Conservation (phyloP, 2,888 invertebrate genomes). For the Polyploca ridens region DNA sequence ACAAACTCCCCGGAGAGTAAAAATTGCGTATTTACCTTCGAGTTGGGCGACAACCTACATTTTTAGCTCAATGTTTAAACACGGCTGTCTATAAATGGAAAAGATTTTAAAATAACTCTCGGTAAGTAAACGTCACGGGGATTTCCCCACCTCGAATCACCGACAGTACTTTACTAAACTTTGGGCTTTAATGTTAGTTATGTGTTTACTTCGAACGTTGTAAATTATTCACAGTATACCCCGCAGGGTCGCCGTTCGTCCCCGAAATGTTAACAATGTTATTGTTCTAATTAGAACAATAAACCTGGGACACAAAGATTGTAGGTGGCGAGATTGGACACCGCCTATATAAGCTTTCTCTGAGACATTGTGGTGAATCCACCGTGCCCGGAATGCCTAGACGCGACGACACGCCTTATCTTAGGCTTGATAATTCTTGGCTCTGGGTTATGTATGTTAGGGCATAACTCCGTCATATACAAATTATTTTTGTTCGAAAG, state of each 20-base stretch:
- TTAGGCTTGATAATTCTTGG: neutral
- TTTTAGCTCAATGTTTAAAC: neutral
- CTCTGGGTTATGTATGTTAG: too few species aligned
- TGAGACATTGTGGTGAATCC: neutral
- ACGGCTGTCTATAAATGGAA: neutral
- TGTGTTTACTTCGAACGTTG: conserved; percentile 16
- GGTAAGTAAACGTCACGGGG: neutral
- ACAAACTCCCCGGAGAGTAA: neutral
- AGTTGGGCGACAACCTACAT: conserved; percentile 2
- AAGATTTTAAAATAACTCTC: conserved; percentile 9
- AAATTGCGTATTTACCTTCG: conserved; percentile 1
- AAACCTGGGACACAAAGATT: conserved; percentile 28
- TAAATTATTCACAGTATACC: conserved; percentile 25
- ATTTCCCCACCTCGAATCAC: neutral
- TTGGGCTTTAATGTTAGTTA: conserved; percentile 12
- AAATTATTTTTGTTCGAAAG: too few species aligned
- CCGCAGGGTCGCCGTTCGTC: conserved; percentile 18
- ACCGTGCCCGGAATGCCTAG: neutral
- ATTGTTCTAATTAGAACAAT: conserved; percentile 33
- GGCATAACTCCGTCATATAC: too few species aligned
- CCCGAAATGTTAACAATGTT: conserved; percentile 27
- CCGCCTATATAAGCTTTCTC: neutral
- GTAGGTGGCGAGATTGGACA: neutral
- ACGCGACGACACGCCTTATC: neutral
- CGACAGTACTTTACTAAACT: neutral